Base-by-base conservation (phyloP, 2,797 vertebrate genomes). In the Cynopterus sphinx region DNA sequence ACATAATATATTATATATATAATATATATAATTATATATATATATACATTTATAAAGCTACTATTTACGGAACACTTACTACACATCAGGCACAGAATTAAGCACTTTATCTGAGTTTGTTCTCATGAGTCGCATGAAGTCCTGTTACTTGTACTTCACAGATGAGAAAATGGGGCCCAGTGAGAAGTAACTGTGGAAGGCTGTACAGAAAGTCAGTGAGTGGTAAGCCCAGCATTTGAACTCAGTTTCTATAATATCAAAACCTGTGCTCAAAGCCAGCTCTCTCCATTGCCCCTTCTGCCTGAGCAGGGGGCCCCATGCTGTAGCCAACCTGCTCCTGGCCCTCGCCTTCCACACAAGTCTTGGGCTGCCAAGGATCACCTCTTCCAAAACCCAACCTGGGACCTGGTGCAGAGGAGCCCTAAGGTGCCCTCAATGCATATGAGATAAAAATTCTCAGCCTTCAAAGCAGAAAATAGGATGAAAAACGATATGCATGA, bases 131-230 rank as follows among this genome's bases (percentile, higher is more conserved):
- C 39, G 22, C 51, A 6, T 2, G 1, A 59, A 49, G n/a, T 53
- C 43, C 41, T 12, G 24, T 15, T 26, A 7, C 22, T 24, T 85
- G 17, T 39, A 43, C 77, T 41, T 84, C 31, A 13, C 31, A 90
- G 70, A 31, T 17, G 68, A 65, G 57, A 28, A 57, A 77, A 36
- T 17, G 11, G 49, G 41, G 82, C 41, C 9, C 1, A 4, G 22
- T 39, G 65, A 61, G 36, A 67, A 36, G 57, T 26, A 19, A 59
- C 31, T 5, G 9, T 0, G 2, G 71, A 55, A 46, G 61, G 36
- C 13, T 46, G n/a, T 2, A 36, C 0, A 2, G 55, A 0, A 1
- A 67, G 79, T 28, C 43, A 36, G 41, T 0, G n/a, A n/a, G n/a
- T n/a, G n/a, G n/a, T 1, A 6, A 31, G 71, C 26, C 3, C 82